Base-by-base conservation (phyloP, 2,797 vertebrate species). In the Aeoliscus strigatus region DNA sequence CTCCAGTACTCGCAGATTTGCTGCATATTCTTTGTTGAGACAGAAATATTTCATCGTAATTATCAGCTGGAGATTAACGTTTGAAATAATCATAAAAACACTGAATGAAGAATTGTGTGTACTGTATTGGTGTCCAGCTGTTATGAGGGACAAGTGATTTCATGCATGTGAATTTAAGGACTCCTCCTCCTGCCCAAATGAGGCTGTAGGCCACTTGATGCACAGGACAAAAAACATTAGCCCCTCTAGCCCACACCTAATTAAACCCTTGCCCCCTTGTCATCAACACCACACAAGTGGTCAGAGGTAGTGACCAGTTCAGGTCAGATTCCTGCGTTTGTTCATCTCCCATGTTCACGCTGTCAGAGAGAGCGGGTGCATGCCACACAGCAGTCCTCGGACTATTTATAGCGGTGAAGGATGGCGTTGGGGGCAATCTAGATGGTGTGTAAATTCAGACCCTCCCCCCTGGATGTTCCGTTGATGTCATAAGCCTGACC, bases 361-460 rank as follows among this genome's bases (percentile, higher is more conserved):
- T 73, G 60, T 56, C 17, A 0, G 36, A 75, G 60, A 39, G 55
- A 74, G 56, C 9, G 38, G 47, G 67, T 61, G 52, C 77, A 78
- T 80, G 67, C 76, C 83, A 79, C 33, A 25, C 75, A 73, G 67
- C 72, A 80, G 73, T 75, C 70, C 74, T 59, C 36, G 7, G 42
- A n/a, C 80, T 89, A 88, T 86, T 82, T 82, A 85, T 88, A 87
- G 80, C 43, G 10, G 14, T 2, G 14, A 74, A 75, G 68, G 70
- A 77, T 65, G 52, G 64, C 80, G 71, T 66, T 24, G 28, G 67
- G 68, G 54, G 58, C 52, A 66, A 67, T 71, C 53, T 56, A 63
- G 40, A 81, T 65, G 70, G 69, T 21, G 42, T 73, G 82, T 84
- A 84, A 79, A 81, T 79, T 81, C 86, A 87, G 70, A 82, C 73